Evolutionary conservation across 2,797 vertebrate species (phyloP).

Genomic region (Pseudochirops cupreus): DNA sequence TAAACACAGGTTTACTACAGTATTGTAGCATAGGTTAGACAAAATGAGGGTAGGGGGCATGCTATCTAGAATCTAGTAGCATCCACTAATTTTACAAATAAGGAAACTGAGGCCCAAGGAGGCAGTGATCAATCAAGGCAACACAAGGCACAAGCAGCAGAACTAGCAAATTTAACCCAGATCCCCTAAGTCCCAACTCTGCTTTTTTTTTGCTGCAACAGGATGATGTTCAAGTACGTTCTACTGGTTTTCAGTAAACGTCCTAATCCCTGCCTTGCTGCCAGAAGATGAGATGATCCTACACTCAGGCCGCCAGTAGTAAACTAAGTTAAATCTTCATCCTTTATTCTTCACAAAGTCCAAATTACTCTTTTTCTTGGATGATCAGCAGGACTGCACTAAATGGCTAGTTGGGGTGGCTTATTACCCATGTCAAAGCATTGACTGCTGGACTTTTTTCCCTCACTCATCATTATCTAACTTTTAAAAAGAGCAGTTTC

Average conservation of each 20-base stretch:
- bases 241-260: background rate
- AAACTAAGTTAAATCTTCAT: background rate
- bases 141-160: background rate
- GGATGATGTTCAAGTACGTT: background rate
- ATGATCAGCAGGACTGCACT: background rate
- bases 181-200: background rate
- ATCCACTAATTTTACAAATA: background rate
- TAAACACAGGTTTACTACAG: constrained; percentile 8
- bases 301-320: background rate
- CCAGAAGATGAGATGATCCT: background rate
- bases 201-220: background rate
- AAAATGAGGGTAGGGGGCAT: background rate
- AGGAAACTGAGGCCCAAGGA: background rate
- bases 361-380: background rate
- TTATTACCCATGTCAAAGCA: background rate
- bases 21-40: constrained; percentile 14
- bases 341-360: background rate
- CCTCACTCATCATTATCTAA: background rate
- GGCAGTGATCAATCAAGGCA: background rate
- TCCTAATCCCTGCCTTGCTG: background rate
- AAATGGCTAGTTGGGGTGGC: background rate
- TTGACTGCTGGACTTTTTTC: background rate
- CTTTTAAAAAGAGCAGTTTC: background rate
- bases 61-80: background rate
- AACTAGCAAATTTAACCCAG: background rate